phyloP scores from a whole-genome alignment of 2,888 invertebrate genomes.

The Drosophila atroscutellata region DNA sequence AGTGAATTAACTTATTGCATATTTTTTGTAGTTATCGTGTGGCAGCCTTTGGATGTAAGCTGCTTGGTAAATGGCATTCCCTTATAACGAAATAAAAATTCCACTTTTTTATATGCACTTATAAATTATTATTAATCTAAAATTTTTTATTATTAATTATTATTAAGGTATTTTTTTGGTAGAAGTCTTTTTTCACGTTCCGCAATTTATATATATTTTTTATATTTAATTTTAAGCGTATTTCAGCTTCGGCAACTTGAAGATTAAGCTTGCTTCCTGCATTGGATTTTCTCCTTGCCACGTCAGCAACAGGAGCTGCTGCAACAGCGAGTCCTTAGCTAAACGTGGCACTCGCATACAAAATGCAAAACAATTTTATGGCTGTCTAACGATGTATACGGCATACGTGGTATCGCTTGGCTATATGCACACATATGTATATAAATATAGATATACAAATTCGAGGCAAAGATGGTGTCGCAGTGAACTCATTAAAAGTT shows the following conservation, averaged over 20 bases:
- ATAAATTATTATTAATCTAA: rapidly evolving
- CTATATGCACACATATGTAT: constrained; percentile 12
- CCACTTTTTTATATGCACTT: neutral
- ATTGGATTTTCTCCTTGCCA: constrained; percentile 2
- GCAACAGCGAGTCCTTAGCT: constrained; percentile 33
- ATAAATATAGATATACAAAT: neutral
- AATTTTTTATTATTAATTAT: neutral
- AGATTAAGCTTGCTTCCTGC: neutral
- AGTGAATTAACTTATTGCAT: neutral
- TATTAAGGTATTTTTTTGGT: neutral
- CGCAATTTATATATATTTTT: neutral
- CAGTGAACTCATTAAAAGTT: constrained; percentile 79
- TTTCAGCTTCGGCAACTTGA: neutral
- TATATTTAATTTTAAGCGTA: constrained; percentile 1
- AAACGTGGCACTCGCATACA: constrained; percentile 51
- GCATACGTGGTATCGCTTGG: constrained; percentile 27
- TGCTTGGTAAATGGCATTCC: neutral
- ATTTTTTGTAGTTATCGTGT: neutral
- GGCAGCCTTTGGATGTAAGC: neutral
- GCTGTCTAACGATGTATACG: constrained; percentile 64
- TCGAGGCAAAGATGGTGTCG: constrained; percentile 41
- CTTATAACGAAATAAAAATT: neutral
- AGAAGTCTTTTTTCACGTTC: neutral
- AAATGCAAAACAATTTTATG: constrained; percentile 68
- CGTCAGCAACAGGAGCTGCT: constrained; percentile 52